Conservation (phyloP, 2,113 vertebrate species). For the Acanthisitta chloris region DNA sequence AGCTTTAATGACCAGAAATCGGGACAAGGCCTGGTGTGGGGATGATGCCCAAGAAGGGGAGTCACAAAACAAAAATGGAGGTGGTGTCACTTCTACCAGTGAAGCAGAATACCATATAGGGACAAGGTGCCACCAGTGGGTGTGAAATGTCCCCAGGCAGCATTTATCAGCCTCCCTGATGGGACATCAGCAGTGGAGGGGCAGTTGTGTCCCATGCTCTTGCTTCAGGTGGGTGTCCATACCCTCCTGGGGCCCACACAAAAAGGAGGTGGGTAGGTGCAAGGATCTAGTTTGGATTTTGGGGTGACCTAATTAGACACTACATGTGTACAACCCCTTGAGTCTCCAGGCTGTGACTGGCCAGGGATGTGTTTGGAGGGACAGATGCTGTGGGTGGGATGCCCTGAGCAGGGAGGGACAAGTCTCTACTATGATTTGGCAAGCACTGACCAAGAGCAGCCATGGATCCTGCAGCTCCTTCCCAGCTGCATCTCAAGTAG, state of each 20-base stretch:
- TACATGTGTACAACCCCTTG: not conserved
- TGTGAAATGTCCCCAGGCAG: not conserved
- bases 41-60: not conserved
- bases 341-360: not conserved
- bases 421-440: not conserved
- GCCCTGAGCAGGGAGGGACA: not conserved
- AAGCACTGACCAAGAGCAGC: not conserved
- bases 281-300: not conserved
- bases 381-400: fast-evolving
- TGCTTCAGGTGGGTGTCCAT: not conserved
- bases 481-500: not conserved
- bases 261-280: not conserved
- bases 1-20: not conserved
- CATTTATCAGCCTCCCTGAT: not conserved
- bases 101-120: not conserved
- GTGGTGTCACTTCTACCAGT: fast-evolving
- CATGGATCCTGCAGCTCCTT: not conserved
- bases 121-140: not conserved
- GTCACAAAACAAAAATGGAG: not conserved
- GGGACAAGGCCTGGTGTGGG: not conserved
- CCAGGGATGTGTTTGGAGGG: not conserved
- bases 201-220: not conserved
- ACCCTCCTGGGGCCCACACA: not conserved
- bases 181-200: not conserved
- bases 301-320: not conserved